Conservation (phyloP, 1,140 invertebrate species). For the Brachionus manjavacas region DNA sequence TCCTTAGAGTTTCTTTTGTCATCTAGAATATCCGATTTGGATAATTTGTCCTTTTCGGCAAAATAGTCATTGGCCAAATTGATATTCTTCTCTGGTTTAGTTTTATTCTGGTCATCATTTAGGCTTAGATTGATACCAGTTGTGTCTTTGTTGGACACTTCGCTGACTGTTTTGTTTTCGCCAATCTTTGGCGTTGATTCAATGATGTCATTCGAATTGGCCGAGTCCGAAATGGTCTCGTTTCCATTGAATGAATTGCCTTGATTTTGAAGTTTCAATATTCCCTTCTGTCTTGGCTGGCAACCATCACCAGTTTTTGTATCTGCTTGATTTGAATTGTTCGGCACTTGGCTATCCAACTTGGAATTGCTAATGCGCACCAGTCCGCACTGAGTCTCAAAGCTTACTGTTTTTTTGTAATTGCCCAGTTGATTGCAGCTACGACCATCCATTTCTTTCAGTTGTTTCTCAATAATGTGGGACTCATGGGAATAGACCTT, state of each 20-base stretch:
- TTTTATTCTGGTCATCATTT: neutral
- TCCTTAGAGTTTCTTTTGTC: neutral
- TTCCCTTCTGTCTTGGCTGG: neutral
- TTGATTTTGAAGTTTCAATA: neutral
- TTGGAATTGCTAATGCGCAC: neutral
- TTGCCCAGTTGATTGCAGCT: neutral
- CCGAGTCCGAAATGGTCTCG: neutral
- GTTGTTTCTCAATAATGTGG: neutral
- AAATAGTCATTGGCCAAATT: conserved; percentile 27
- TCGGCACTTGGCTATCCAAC: neutral
- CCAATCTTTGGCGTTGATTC: conserved; percentile 16
- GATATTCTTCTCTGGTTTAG: neutral
- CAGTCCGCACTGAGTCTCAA: neutral
- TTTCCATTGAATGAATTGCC: conserved; percentile 15
- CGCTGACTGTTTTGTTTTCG: conserved; percentile 12
- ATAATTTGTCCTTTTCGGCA: neutral
- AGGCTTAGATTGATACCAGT: neutral
- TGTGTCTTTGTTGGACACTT: neutral
- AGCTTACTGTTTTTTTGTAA: neutral
- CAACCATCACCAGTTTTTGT: neutral
- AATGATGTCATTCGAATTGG: neutral
- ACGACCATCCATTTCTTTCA: neutral
- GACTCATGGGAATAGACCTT: conserved; percentile 11
- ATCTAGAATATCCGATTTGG: neutral
- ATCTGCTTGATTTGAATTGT: neutral